Base-by-base conservation (phyloP, 1,140 invertebrate genomes). In the Microplitis mediator region DNA sequence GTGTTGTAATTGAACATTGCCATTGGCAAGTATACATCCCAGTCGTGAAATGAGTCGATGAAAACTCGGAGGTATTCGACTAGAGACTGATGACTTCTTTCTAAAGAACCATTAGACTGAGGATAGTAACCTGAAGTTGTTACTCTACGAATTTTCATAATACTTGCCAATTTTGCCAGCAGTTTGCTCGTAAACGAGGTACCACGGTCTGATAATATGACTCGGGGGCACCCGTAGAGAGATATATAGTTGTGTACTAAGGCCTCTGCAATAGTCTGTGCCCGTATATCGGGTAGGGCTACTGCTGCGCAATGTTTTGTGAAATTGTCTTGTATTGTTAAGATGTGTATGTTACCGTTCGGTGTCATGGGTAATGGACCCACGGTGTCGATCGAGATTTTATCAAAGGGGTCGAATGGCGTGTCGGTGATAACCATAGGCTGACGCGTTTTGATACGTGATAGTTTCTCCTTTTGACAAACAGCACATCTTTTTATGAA, bases 251-350 rank as follows among this genome's bases (percentile, higher is more conserved):
- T n/a, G 13, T n/a, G 54, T 1, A 58, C 73, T 8, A 83, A 71
- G 0, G 64, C 72, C 32, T 77, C 36, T 3, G 80, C 76, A 23
- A 81, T 73, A 32, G 77, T 77, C 50, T 68, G 66, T 16, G 79
- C 71, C 54, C 74, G 66, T 32, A 78, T 70, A 75, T 78, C 74
- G n/a, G 69, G 74, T 14, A 82, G 0, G 8, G 76, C 36, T 8
- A 68, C 35, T 3, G 78, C 76, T 3, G 56, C 31, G 4, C 72
- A 75, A 73, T 75, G 78, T 73, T 82, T 84, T 0, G 77, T 75
- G 34, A 84, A 67, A 69, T 81, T 76, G 70, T 81, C 78, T 72
- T 81, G 77, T 2, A 77, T 67, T 8, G 78, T 78, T 4, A 83
- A 50, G 31, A 71, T 66, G 31, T 72, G 71, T 14, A 3, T n/a